Conservation (phyloP, 1,140 invertebrate genomes). For the Orchesella cincta region DNA sequence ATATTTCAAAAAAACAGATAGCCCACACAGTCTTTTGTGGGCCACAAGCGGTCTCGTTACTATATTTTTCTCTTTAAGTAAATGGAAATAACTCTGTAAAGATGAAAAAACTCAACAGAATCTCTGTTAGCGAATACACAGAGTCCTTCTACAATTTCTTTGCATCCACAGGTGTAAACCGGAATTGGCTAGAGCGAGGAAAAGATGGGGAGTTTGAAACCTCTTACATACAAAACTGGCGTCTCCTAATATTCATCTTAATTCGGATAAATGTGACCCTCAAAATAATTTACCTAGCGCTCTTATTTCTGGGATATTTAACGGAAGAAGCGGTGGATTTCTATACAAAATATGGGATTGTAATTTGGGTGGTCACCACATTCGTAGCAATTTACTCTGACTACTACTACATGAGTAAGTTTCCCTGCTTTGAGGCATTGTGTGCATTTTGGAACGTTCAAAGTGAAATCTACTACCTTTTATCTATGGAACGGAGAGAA, state of each 20-base stretch:
- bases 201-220: background rate
- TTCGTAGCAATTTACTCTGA: background rate
- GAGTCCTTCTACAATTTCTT: slow-evolving; percentile 13
- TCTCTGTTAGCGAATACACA: background rate
- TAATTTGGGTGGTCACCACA: background rate
- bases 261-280: background rate
- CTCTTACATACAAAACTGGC: background rate
- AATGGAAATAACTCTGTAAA: too few relatives aligned
- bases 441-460: slow-evolving; percentile 2
- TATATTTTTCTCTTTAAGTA: too few relatives aligned
- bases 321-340: background rate
- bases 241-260: background rate
- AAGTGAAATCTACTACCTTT: background rate
- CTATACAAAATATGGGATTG: background rate
- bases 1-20: too few relatives aligned
- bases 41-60: too few relatives aligned
- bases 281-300: background rate
- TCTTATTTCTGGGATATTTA: background rate
- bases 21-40: too few relatives aligned
- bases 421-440: background rate
- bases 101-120: background rate
- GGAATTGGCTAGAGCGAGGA: background rate
- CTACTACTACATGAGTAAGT: background rate
- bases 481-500: background rate
- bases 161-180: background rate